Conservation (phyloP, 2,797 vertebrate species). For the Enteromius paludinosus region DNA sequence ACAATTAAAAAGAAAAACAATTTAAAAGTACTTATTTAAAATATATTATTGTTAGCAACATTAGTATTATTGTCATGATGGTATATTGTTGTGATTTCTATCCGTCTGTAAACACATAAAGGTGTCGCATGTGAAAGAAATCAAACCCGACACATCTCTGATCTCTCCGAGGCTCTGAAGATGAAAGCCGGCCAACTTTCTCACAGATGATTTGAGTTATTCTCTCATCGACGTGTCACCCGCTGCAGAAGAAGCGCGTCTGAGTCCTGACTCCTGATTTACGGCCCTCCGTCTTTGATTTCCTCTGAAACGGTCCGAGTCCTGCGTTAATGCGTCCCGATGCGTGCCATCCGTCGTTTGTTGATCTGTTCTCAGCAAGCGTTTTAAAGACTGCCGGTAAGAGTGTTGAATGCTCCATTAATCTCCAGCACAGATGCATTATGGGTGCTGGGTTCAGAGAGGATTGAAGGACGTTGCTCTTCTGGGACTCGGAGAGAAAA, state of each 20-base stretch:
- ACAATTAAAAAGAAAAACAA: not conserved
- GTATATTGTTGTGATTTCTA: not conserved
- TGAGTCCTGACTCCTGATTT: constrained; percentile 54
- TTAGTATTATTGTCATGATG: too few relatives aligned
- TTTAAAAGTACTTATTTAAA: not conserved
- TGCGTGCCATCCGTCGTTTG: constrained; percentile 15
- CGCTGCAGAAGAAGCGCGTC: constrained; percentile 37
- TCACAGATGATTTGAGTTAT: constrained; percentile 48
- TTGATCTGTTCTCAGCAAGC: constrained; percentile 28
- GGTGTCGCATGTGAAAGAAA: constrained; percentile 17
- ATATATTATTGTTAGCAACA: too few relatives aligned
- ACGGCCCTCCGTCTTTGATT: constrained; percentile 54
- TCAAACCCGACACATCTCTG: not conserved
- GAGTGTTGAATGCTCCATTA: constrained; percentile 49
- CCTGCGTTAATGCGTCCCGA: constrained; percentile 17
- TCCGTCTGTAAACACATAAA: not conserved
- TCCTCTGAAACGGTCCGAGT: constrained; percentile 48
- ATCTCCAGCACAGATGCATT: constrained; percentile 51
- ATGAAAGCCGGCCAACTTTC: constrained; percentile 40
- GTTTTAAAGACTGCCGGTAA: constrained; percentile 42
- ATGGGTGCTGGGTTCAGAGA: constrained; percentile 39
- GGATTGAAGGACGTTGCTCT: constrained; percentile 4
- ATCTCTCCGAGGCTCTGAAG: constrained; percentile 5
- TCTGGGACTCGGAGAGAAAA: constrained; percentile 3
- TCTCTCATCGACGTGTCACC: constrained; percentile 37